Base-by-base conservation (phyloP, 2,888 invertebrate genomes). In the Melieria picta region DNA sequence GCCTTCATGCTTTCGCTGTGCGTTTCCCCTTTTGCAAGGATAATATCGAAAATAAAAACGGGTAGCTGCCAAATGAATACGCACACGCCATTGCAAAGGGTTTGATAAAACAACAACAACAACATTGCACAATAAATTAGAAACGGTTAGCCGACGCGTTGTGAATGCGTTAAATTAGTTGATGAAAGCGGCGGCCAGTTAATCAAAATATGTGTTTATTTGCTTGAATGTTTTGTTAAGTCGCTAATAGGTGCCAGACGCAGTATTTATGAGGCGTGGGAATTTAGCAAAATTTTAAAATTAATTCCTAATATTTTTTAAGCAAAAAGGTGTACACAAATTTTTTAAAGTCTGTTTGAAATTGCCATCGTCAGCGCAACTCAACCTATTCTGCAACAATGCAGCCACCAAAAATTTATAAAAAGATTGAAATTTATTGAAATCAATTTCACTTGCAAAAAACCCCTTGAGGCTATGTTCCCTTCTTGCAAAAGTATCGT, bases 171-270 rank as follows among this genome's bases (percentile, higher is more conserved):
- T 65, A 65, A 70, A 70, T 69, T 69, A 69, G 69, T 69, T 69
- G 63, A 69, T 69, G 69, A 69, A 69, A 69, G 56, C 56, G 56
- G 13, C 47, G 55, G 58, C 60, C 61, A 52, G 50, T 60, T 67
- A 61, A 67, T 67, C 50, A 58, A 67, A n/a, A 57, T 62, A 71
- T 66, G 66, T 71, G 66, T 66, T 66, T 71, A 71, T 71, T 71
- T 71, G 66, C 71, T 66, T 71, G 66, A 71, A 71, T 66, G 71
- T 71, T 66, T 71, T 66, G 71, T 71, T 71, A 62, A 56, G 57
- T 57, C 57, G 43, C 62, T 66, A 66, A 71, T 71, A 66, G 62
- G 63, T 16, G 30, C 2, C 30, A 67, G 60, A 58, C 45, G 43
- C 4, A 16, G 60, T 30, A 5, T 30, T 30, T 47, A 13, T 4